These are phyloP conservation scores for Aphelenchoides besseyi DNA, from an alignment of 1,140 invertebrate species.

Conservation along the genomic window DNA sequence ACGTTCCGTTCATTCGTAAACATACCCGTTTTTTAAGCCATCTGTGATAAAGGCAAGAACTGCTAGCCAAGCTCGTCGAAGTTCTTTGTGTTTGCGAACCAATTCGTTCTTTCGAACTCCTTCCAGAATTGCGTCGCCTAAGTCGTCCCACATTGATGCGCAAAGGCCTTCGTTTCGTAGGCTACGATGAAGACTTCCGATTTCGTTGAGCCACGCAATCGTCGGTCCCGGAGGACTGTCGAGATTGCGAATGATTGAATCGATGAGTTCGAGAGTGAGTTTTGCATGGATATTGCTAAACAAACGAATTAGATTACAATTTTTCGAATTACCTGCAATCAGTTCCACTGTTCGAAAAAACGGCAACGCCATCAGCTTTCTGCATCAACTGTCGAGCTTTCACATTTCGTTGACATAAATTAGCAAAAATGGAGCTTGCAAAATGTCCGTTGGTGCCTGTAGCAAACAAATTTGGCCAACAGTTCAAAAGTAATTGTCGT, in stretches of 20 bases:
- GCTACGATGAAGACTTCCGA: slow-evolving; percentile 37
- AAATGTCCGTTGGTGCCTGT: slow-evolving; percentile 48
- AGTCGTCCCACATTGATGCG: slow-evolving; percentile 47
- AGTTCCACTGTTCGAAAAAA: slow-evolving; percentile 44
- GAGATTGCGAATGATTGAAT: slow-evolving; percentile 43
- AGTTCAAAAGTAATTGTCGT: slow-evolving; percentile 50
- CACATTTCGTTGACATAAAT: slow-evolving; percentile 32
- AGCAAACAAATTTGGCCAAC: slow-evolving; percentile 54
- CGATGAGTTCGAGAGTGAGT: slow-evolving; percentile 49
- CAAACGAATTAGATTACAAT: too few species aligned
- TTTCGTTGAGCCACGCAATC: slow-evolving; percentile 44
- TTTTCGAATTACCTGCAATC: too few species aligned
- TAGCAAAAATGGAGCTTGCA: slow-evolving; percentile 39
- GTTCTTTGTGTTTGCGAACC: slow-evolving; percentile 53
- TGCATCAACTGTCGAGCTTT: slow-evolving; percentile 49
- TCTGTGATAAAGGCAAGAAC: slow-evolving; percentile 55
- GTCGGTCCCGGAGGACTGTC: slow-evolving; percentile 36
- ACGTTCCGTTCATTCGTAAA: neutral
- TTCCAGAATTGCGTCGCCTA: slow-evolving; percentile 48
- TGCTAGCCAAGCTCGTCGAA: slow-evolving; percentile 51
- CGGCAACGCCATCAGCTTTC: slow-evolving; percentile 54
- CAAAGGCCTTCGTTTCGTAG: slow-evolving; percentile 44
- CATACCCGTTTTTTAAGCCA: slow-evolving; percentile 37
- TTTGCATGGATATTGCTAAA: slow-evolving; percentile 47
- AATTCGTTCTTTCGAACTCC: slow-evolving; percentile 41